These are phyloP conservation scores for Drosophila miranda DNA, from an alignment of 1,140 invertebrate genomes.

Conservation along the genomic window DNA sequence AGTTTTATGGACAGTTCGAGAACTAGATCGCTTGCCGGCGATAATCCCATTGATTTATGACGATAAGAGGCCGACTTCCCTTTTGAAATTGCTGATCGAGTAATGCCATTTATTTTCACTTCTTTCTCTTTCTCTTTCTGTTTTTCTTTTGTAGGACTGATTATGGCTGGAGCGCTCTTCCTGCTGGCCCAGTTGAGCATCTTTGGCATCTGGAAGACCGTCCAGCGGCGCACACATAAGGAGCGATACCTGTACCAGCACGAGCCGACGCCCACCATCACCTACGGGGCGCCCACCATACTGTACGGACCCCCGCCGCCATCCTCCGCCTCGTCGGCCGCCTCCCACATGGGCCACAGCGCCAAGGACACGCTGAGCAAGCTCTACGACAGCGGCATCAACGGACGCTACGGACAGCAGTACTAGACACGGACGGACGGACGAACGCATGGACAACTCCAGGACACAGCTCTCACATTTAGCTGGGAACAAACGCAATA, in stretches of 20 bases:
- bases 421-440: conserved; percentile 84
- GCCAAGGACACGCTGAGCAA: conserved; percentile 91
- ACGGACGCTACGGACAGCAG: conserved; percentile 88
- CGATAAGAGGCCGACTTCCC: conserved; percentile 44
- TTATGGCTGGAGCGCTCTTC: conserved; percentile 73
- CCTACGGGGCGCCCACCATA: conserved; percentile 73
- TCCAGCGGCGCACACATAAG: conserved; percentile 90
- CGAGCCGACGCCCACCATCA: conserved; percentile 67
- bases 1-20: conserved; percentile 31
- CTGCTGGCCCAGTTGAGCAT: conserved; percentile 77
- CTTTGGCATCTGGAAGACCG: conserved; percentile 81
- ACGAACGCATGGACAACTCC: conserved; percentile 9
- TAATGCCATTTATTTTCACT: conserved; percentile 13
- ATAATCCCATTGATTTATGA: conserved; percentile 46
- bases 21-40: conserved; percentile 42
- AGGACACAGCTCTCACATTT: conserved; percentile 53
- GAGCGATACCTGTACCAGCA: conserved; percentile 82
- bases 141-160: conserved; percentile 53
- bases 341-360: conserved; percentile 80
- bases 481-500: conserved; percentile 78
- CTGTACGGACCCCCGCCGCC: conserved; percentile 66
- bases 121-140: background rate
- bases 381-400: conserved; percentile 91
- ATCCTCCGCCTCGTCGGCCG: conserved; percentile 42
- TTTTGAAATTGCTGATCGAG: conserved; percentile 27